Base-by-base conservation (phyloP, 2,113 vertebrate species). In the Trematocara nigrifrons region DNA sequence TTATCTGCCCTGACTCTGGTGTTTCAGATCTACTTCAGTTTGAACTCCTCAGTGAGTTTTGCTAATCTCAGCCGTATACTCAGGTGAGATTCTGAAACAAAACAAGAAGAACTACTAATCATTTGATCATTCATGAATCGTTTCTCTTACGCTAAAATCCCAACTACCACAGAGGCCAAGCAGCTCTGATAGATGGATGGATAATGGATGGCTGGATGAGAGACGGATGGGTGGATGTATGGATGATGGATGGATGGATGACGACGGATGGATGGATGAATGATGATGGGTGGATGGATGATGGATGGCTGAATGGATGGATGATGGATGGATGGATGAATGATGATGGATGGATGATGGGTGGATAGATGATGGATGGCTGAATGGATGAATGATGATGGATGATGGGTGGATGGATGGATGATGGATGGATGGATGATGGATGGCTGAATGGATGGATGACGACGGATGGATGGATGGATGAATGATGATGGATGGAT, bases 221-320 rank as follows among this genome's bases (percentile, higher is more conserved):
- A 7, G 35, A 38, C 1, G 6, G 0, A 49, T n/a, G 8, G 2
- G 1, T 42, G 22, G 26, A 26, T 26, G 26, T 3, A 26, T 26
- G 26, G 54, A 2, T 5, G 10, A 40, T 2, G 4, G 2, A 0
- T 1, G 3, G 6, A 3, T 40, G 38, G 10, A 2, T 11, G 38
- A 10, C 1, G 26, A 26, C 1, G 12, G 13, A 0, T 51, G 7
- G 8, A 52, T 52, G 18, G 3, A 18, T 16, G 15, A 18, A 26
- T 26, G 26, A 29, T 31, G 29, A 47, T 45, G 11, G 13, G 6
- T 18, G 18, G 29, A 29, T 29, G 7, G 8, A 2, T 20, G 57
- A 5, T 29, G 29, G 22, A 2, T 22, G 22, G 22, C 2, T 22
- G 22, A 2, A 20, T 20, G 20, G 20, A 20, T 20, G 20, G 20